Evolutionary conservation across 2,113 vertebrate species (phyloP).

Genomic region (Nibea coibor): DNA sequence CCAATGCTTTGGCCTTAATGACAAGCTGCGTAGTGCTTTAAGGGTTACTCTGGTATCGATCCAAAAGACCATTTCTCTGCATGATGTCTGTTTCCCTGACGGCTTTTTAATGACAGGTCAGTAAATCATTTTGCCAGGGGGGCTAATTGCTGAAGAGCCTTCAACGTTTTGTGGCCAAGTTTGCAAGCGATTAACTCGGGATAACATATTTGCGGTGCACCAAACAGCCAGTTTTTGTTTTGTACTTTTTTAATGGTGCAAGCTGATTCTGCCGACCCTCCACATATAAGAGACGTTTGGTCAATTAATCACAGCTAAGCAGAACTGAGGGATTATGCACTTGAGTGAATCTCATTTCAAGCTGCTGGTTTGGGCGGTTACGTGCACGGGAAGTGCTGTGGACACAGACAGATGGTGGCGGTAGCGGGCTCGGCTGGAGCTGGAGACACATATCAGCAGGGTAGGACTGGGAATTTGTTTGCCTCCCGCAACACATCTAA

Average conservation of each 20-base stretch:
- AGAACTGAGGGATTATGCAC: conserved; percentile 80
- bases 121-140: conserved; percentile 66
- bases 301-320: conserved; percentile 82
- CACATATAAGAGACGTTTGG: conserved; percentile 69
- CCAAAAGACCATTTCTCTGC: conserved; percentile 63
- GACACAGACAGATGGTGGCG: conserved; percentile 74
- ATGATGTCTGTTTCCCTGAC: conserved; percentile 72
- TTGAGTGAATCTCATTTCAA: conserved; percentile 82
- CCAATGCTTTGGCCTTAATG: conserved; percentile 34
- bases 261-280: conserved; percentile 52
- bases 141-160: conserved; percentile 62
- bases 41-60: conserved; percentile 77
- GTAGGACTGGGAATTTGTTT: conserved; percentile 55
- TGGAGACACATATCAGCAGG: conserved; percentile 55
- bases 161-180: conserved; percentile 40
- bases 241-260: conserved; percentile 13
- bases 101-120: conserved; percentile 65
- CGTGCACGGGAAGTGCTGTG: conserved; percentile 38
- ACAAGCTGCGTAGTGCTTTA: conserved; percentile 48
- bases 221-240: neutral
- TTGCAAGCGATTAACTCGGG: conserved; percentile 25
- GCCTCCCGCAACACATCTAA: conserved; percentile 50
- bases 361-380: conserved; percentile 69
- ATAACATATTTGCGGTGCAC: conserved; percentile 3
- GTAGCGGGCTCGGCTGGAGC: conserved; percentile 59